Conservation (phyloP, 35 echinoderm and acorn worm species). For the Apostichopus parvimensis region DNA sequence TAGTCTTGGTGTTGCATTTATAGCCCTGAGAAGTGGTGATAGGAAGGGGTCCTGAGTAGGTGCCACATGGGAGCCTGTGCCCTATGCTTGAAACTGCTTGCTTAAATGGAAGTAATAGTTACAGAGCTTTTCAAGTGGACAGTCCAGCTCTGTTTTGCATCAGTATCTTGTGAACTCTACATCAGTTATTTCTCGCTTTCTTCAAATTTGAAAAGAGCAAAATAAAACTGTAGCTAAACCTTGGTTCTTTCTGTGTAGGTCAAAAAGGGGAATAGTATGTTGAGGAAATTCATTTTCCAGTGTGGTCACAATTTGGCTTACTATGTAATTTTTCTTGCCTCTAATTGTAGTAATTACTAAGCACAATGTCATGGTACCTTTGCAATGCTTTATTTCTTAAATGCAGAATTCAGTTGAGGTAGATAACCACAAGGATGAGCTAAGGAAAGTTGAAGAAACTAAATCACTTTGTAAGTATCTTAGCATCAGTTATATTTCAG, state of each 20-base stretch:
- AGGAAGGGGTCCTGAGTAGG: too few relatives aligned
- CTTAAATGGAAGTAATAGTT: too few relatives aligned
- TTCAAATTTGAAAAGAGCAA: not conserved
- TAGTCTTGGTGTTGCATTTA: too few relatives aligned
- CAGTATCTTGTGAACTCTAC: not conserved
- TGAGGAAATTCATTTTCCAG: too few relatives aligned
- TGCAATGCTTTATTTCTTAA: not conserved
- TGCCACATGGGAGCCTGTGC: too few relatives aligned
- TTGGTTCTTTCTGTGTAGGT: not conserved
- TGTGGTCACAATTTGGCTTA: too few relatives aligned
- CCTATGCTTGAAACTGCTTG: too few relatives aligned
- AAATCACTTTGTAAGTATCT: constrained; percentile 76
- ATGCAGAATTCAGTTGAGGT: constrained; percentile 20
- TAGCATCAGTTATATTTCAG: too few relatives aligned
- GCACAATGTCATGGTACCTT: too few relatives aligned
- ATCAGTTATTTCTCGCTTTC: not conserved
- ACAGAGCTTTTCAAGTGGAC: not conserved
- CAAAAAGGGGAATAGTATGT: not conserved
- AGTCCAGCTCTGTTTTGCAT: not conserved
- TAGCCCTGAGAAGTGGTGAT: too few relatives aligned
- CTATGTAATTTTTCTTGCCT: not conserved
- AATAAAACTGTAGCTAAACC: not conserved
- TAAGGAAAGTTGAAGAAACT: constrained; percentile 73
- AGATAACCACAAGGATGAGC: constrained; percentile 53
- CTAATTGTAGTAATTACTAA: too few relatives aligned